Conservation (phyloP, 2,888 invertebrate species). For the Sarcophaga carnaria region DNA sequence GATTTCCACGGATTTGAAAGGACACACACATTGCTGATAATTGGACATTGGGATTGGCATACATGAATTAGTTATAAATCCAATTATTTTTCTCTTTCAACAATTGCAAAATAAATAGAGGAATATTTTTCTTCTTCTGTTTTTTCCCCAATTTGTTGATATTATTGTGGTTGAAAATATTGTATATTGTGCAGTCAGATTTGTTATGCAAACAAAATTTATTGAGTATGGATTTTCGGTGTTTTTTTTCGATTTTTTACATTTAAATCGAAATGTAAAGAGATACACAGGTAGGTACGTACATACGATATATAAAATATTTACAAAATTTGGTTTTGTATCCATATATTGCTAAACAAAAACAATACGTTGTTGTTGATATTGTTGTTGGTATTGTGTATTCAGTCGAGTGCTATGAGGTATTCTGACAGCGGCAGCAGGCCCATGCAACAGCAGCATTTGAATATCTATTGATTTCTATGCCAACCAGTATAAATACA, state of each 20-base stretch:
- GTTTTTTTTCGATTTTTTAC: not conserved
- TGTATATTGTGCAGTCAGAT: slow-evolving; percentile 47
- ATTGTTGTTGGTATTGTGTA: not conserved
- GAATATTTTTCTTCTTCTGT: not conserved
- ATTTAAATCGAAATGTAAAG: too few species aligned
- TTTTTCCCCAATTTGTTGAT: not conserved
- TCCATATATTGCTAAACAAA: not conserved
- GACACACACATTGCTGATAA: too few species aligned
- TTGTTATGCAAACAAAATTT: slow-evolving; percentile 63
- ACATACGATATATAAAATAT: not conserved
- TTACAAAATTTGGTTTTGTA: slow-evolving; percentile 47
- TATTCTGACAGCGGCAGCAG: not conserved
- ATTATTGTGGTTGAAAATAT: slow-evolving; percentile 11
- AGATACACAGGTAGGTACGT: too few species aligned
- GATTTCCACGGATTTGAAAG: too few species aligned
- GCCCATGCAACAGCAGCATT: not conserved
- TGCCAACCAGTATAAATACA: slow-evolving; percentile 1
- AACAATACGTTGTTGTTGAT: not conserved
- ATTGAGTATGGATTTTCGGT: slow-evolving; percentile 46
- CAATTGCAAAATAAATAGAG: not conserved
- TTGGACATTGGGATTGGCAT: too few species aligned
- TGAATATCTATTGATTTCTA: slow-evolving; percentile 40
- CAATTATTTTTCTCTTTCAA: too few species aligned
- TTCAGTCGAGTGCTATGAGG: slow-evolving; percentile 6
- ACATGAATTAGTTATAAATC: too few species aligned